Base-by-base conservation (phyloP, 2,797 vertebrate genomes). In the Hydrocynus forskahlii region DNA sequence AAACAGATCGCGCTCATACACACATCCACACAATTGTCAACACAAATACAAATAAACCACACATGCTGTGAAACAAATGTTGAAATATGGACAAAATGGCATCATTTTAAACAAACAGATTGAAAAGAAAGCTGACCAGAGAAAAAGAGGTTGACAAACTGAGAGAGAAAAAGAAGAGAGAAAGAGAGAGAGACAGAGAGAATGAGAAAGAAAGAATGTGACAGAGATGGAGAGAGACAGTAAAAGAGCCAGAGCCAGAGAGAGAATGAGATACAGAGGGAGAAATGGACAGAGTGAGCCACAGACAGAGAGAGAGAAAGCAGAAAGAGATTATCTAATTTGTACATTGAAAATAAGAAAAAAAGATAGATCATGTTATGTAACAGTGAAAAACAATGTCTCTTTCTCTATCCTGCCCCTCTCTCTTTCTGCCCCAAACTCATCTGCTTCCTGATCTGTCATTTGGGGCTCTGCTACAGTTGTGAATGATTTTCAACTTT, bases 41-140 rank as follows among this genome's bases (percentile, higher is more conserved):
- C 4, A n/a, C 12, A 10, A 45, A n/a, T 40, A n/a, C 66, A 45
- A 29, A n/a, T 6, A 25, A 0, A 8, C 1, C 68, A 71, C 48
- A 54, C 21, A 71, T 16, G 16, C 23, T 29, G 48, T 16, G 69
- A 19, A 40, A 38, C 29, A 4, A 38, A 19, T 17, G 35, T 19
- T 66, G 35, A 66, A 66, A 66, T 19, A 38, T 6, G 35, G 16
- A 71, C 45, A 50, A 48, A 60, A 48, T 68, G 62, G 25, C 4
- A 35, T 60, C 35, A 64, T 69, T 35, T 79, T 50, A 78, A 70
- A 70, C 52, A 43, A 59, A 78, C 76, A 71, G 57, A 19, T 13
- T 12, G 71, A 59, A 81, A 76, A 78, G 59, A 76, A 38, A 78
- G 35, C 48, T 67, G 62, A 66, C 57, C 45, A 57, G 40, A 52